phyloP scores from a whole-genome alignment of 2,888 invertebrate species.

The Cephus pygmeus region DNA sequence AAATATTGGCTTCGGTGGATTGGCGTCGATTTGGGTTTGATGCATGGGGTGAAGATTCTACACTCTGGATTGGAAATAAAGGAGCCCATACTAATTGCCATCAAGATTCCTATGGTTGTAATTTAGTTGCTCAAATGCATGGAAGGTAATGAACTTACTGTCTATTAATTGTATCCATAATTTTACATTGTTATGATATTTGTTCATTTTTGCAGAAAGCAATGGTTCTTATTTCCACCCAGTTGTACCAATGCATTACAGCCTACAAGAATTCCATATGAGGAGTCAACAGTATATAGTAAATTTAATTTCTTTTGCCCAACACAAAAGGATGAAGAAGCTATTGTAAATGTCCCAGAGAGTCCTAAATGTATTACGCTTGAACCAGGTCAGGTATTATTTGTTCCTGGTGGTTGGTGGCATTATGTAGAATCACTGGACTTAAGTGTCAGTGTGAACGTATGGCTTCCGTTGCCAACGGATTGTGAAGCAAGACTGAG shows the following conservation, averaged over 20 bases:
- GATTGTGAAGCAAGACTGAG: slow-evolving; percentile 54
- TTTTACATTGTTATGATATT: slow-evolving; percentile 19
- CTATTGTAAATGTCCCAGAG: slow-evolving; percentile 63
- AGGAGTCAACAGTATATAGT: slow-evolving; percentile 95
- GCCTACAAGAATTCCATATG: slow-evolving; percentile 91
- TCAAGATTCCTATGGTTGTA: slow-evolving; percentile 93
- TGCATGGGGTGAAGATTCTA: slow-evolving; percentile 75
- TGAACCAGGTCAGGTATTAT: slow-evolving; percentile 86
- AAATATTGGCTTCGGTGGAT: slow-evolving; percentile 69
- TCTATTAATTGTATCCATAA: slow-evolving; percentile 5
- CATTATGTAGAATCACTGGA: slow-evolving; percentile 86
- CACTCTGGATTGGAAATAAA: slow-evolving; percentile 88
- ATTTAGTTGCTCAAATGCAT: slow-evolving; percentile 88
- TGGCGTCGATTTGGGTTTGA: slow-evolving; percentile 83
- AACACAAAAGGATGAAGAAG: slow-evolving; percentile 66
- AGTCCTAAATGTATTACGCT: slow-evolving; percentile 74
- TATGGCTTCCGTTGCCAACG: slow-evolving; percentile 80
- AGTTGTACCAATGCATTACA: slow-evolving; percentile 73
- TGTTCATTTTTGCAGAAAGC: slow-evolving; percentile 73
- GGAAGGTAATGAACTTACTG: slow-evolving; percentile 75
- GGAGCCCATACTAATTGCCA: slow-evolving; percentile 95
- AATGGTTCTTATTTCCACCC: slow-evolving; percentile 93
- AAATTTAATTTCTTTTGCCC: slow-evolving; percentile 83
- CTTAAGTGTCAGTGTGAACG: slow-evolving; percentile 74
- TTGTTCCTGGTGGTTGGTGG: slow-evolving; percentile 96